A percentile compares a stretch with the other conserved stretches of the same genome.
Evolutionary conservation across 92 coral and sea anemone species (phyloP).

Genomic region (Scolanthus callimorphus): DNA sequence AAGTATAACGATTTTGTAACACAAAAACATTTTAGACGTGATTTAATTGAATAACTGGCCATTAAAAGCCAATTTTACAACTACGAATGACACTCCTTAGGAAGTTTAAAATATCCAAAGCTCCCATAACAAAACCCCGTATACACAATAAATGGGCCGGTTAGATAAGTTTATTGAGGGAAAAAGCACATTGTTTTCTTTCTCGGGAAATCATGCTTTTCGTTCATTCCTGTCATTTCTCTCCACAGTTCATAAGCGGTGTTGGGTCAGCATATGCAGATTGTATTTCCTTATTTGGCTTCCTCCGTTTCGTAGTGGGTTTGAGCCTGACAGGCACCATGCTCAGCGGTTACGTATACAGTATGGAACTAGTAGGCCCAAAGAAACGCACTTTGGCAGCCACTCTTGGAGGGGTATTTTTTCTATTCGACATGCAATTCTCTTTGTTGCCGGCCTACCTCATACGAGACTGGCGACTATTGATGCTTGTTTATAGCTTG

Average conservation of each 20-base stretch:
- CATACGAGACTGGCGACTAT: constrained; percentile 41
- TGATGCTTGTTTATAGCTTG: too few species aligned
- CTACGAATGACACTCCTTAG: too few species aligned
- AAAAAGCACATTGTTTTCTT: too few species aligned
- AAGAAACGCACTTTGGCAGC: constrained; percentile 9
- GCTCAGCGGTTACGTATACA: constrained; percentile 6
- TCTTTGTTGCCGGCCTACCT: constrained; percentile 25
- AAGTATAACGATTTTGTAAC: too few species aligned
- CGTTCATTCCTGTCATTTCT: background rate
- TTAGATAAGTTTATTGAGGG: too few species aligned
- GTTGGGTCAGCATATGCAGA: constrained; percentile 24
- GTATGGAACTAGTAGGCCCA: constrained; percentile 41
- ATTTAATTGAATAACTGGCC: too few species aligned
- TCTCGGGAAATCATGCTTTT: too few species aligned
- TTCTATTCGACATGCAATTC: constrained; percentile 6
- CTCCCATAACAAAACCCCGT: too few species aligned
- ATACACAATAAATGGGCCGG: too few species aligned
- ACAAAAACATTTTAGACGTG: too few species aligned
- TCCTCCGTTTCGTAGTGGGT: constrained; percentile 29
- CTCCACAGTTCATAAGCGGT: constrained; percentile 14
- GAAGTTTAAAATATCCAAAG: too few species aligned
- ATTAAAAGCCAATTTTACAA: too few species aligned
- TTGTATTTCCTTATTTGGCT: constrained; percentile 13
- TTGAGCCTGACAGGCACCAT: constrained; percentile 18
- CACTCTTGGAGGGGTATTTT: constrained; percentile 3